Evolutionary conservation across 2,888 invertebrate species (phyloP), one percentile per base, ranked within the genome.

Genomic region (Homarus gammarus): DNA sequence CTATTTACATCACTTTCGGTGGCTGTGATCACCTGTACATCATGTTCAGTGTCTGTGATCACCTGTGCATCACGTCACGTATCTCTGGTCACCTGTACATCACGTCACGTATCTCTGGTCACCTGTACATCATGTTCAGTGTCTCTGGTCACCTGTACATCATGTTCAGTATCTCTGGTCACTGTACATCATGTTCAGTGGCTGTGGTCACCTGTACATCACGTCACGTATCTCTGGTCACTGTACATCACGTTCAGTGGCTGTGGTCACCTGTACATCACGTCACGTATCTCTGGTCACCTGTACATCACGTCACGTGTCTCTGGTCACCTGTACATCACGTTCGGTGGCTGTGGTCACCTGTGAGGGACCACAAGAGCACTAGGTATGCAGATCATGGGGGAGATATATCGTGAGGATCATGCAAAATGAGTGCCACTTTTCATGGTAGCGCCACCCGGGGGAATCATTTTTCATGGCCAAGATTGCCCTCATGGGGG

Each of bases 311-410:
- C 18, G 56, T 18, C 56, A 8, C 12, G 44, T 12, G 12, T 5
- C 44, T 12, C 12, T 44, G 12, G 6, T 12, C 44, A 44, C 44
- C 44, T 44, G 44, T 44, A 5, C 12, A 44, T 44, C 6, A 44
- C 12, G 44, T 44, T 12, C 44, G 12, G 44, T 44, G 44, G 44
- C 12, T 12, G 12, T 44, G 12, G 6, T 12, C 44, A 44, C 44
- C 44, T 5, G 44, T 12, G 44, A 44, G 12, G 12, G 44, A 22
- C 5, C 72, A 0, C 5, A 72, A 8, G 72, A 72, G 5, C 36
- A 36, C 72, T 36, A 33, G 72, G 72, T 36, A 72, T 72, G 72
- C 72, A 72, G 72, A 72, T 72, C 72, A 10, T 6, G 15, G 72
- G 36, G 36, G 22, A 22, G 40, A 75, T 75, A n/a, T 44, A n/a